phyloP scores from a whole-genome alignment of 2,113 vertebrate genomes.

The Mesembrinibis cayennensis region DNA sequence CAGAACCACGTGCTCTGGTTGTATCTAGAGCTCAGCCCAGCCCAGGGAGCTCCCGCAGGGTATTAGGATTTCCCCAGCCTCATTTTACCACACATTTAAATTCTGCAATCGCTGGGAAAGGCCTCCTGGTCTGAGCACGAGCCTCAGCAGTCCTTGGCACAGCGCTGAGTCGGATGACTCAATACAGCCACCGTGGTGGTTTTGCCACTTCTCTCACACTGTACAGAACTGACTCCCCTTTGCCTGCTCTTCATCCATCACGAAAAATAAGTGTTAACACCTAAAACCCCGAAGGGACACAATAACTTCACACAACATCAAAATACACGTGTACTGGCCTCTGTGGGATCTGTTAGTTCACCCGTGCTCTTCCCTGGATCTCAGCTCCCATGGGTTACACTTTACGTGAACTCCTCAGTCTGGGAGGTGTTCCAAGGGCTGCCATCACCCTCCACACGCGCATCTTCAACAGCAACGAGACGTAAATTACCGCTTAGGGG shows the following conservation, averaged over 20 bases:
- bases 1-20: background rate
- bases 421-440: background rate
- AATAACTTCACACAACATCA: background rate
- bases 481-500: accelerated
- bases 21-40: background rate
- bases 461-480: background rate
- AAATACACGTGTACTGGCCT: accelerated
- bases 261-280: background rate
- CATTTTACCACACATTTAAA: background rate
- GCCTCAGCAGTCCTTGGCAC: background rate
- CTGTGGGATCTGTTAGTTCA: background rate
- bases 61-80: background rate
- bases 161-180: background rate
- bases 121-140: background rate
- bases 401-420: background rate
- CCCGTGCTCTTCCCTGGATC: no score
- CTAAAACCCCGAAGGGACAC: background rate
- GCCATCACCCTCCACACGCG: background rate
- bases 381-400: background rate
- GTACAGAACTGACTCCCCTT: background rate
- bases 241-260: background rate
- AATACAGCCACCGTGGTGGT: background rate
- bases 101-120: background rate
- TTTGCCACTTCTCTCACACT: background rate
- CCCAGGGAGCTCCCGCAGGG: background rate